A percentile compares a stretch with the other conserved stretches of the same genome.
Conservation (phyloP, 2,113 vertebrate genomes). For the Suricata suricatta region DNA sequence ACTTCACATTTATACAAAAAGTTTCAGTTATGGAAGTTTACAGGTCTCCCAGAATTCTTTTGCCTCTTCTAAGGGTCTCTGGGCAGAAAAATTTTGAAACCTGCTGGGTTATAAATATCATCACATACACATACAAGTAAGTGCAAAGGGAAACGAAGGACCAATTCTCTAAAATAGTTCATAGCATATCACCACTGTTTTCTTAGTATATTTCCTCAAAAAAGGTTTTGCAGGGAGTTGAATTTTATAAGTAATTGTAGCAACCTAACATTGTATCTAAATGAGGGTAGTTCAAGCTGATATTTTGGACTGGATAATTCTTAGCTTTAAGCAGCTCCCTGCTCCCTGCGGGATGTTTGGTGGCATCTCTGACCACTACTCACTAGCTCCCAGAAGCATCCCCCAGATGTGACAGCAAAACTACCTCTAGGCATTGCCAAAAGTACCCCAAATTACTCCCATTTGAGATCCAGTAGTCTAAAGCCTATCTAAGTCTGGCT, state of each 20-base stretch:
- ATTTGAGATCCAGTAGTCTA: background rate
- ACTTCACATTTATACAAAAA: background rate
- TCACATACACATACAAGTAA: background rate
- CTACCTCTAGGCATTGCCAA: background rate
- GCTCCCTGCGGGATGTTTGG: accelerated
- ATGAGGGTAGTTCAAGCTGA: background rate
- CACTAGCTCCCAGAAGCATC: background rate
- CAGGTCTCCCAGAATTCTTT: background rate
- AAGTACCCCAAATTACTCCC: background rate
- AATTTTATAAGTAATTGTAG: background rate
- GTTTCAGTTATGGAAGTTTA: background rate
- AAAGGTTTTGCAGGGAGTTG: background rate
- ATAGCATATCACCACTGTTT: background rate
- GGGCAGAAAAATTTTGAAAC: background rate
- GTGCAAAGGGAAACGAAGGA: background rate
- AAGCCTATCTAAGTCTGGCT: background rate
- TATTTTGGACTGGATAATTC: background rate
- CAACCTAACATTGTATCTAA: background rate
- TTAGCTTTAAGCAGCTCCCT: accelerated
- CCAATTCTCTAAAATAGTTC: background rate
- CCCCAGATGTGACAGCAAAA: background rate
- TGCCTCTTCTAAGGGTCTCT: background rate
- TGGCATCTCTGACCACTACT: background rate
- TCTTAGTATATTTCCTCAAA: background rate
- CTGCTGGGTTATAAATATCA: background rate